Evolutionary conservation across 2,797 vertebrate genomes (phyloP).

Genomic region (Vultur gryphus): DNA sequence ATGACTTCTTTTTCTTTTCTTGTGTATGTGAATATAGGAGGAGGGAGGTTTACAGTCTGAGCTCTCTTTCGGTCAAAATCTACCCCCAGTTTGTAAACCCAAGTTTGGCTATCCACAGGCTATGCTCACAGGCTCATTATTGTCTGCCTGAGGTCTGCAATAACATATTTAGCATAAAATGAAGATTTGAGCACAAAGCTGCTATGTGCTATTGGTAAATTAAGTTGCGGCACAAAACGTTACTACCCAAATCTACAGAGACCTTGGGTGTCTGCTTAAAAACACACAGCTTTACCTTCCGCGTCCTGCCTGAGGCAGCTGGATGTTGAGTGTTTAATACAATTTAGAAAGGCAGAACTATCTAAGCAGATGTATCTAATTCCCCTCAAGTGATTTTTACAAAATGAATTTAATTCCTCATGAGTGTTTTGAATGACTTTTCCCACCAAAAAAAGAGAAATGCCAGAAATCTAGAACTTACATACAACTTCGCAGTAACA

Average conservation of each 20-base stretch:
- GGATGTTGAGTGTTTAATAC: not conserved
- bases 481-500: not conserved
- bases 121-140: not conserved
- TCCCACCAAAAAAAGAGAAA: not conserved
- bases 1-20: not conserved
- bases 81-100: not conserved
- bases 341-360: not conserved
- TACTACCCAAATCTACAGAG: not conserved
- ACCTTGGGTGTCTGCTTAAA: not conserved
- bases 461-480: not conserved
- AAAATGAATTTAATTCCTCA: not conserved
- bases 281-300: not conserved
- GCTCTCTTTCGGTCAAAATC: not conserved
- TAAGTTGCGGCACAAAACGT: not conserved
- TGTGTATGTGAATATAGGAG: not conserved
- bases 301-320: not conserved
- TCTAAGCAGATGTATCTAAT: constrained; percentile 17
- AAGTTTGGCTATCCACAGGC: not conserved
- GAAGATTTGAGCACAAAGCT: not conserved
- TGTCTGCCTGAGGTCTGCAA: not conserved
- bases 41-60: not conserved
- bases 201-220: not conserved
- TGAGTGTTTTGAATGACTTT: not conserved
- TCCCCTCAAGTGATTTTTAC: not conserved
- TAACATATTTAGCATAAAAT: not conserved